Evolutionary conservation across 2,113 vertebrate genomes (phyloP), one percentile per base, ranked within the genome.

Genomic region (Calidris pygmaea): DNA sequence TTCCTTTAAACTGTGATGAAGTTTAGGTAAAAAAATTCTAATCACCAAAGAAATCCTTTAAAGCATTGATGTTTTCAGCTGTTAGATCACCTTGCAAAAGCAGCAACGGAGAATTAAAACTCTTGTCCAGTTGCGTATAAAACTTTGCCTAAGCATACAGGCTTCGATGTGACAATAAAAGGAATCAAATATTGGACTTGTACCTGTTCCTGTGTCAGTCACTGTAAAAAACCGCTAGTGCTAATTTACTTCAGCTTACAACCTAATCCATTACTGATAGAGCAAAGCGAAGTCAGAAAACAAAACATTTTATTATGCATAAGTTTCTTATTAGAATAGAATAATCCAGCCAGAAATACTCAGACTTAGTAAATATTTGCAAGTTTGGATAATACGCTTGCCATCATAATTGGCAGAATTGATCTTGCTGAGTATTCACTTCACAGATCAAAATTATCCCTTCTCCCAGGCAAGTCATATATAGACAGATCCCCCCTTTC

Each of bases 1-100:
- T 95, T 90, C 81, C 90, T 96, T 97, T 96, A 96, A 97, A 96
- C 53, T 79, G 20, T 89, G 68, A 70, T 91, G 87, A 97, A 97
- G 73, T 93, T 95, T 81, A 81, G 35, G 58, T 70, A 94, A 95
- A 96, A 95, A 48, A 80, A 35, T 93, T 97, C 52, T 97, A 95
- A 96, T 97, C 87, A 97, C 96, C 81, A 96, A 97, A 97, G 56
- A 95, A 96, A 91, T 90, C 22, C 70, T 76, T 96, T 41, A 77
- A 77, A 91, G 55, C 23, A 92, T 20, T 88, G 32, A 96, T 73
- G 72, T 87, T 96, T 88, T 72, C 67, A 91, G 80, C 35, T 41
- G 43, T 94, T 90, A 85, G 78, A 92, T 85, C 93, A 91, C 78
- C 58, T 95, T 87, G 70, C 67, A 93, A 90, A 73, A 71, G 23